Evolutionary conservation across 2,113 vertebrate genomes (phyloP).

Genomic region (Mohoua ochrocephala): DNA sequence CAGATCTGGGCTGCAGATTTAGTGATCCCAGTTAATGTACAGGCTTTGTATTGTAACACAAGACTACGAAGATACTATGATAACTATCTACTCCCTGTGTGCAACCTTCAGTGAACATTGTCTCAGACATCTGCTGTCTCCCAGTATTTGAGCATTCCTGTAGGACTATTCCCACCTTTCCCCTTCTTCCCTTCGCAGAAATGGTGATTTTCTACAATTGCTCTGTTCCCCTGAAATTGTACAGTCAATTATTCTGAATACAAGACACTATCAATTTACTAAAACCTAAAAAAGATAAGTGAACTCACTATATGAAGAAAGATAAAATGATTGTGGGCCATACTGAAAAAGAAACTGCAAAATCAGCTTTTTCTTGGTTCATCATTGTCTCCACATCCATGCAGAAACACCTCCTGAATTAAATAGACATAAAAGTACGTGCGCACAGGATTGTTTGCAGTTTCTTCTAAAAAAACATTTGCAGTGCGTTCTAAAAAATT

Average conservation of each 20-base stretch:
- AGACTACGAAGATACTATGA: background rate
- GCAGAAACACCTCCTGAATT: background rate
- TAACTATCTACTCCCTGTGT: background rate
- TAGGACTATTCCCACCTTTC: background rate
- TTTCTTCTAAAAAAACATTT: background rate
- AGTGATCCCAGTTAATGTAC: background rate
- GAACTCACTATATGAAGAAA: background rate
- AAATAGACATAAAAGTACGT: background rate
- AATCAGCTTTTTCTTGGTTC: background rate
- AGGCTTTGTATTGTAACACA: background rate
- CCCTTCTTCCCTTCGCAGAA: background rate
- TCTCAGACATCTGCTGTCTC: background rate
- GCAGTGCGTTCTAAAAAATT: background rate
- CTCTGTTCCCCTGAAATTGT: background rate
- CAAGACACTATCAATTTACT: background rate
- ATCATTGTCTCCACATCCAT: background rate
- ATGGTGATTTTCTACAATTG: background rate
- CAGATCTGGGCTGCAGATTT: background rate
- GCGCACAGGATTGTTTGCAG: background rate
- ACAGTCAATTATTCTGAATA: background rate
- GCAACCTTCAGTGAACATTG: background rate
- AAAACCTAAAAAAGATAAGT: background rate
- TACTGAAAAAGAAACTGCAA: background rate
- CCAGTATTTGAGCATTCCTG: background rate
- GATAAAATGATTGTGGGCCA: background rate